Base-by-base conservation (phyloP, 1,140 invertebrate species). In the Hycleus cichorii region DNA sequence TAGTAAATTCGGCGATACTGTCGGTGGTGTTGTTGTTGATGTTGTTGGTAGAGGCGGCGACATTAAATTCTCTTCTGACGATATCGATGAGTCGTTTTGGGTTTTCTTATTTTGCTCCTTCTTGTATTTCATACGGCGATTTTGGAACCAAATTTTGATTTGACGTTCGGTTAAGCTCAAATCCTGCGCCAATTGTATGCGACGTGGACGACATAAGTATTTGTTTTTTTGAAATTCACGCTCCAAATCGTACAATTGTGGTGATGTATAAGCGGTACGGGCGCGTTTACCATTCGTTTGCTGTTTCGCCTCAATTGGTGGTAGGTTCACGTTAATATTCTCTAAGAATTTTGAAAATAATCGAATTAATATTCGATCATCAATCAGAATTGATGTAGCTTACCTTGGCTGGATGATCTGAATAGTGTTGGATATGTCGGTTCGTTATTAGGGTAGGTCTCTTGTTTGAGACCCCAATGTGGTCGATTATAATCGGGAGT, bases 71-170 rank as follows among this genome's bases (percentile, higher is more conserved):
- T 32, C 32, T 32, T 32, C 32, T 5, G 32, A 32, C 32, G 32
- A 32, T 32, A 32, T 7, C 32, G 32, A 7, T 32, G 32, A 32
- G 7, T 7, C 7, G 7, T 32, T 4, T 5, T 7, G 32, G 5
- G 32, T 40, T 51, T 66, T 67, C 2, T 56, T 45, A 38, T 64
- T 67, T 7, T 65, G 65, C 51, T 76, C 73, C 43, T 84, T 84
- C 71, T 85, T 85, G 69, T 79, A 78, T 63, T 85, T 85, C 82
- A 84, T 85, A 39, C 83, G 62, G 39, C 82, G 69, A 66, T 85
- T 85, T 66, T 85, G 82, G 67, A 84, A 94, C 91, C 91, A 95
- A 47, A 94, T 93, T 75, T 95, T 95, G 10, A 95, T 92, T 72
- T 94, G 91, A 26, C 90, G 76, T 66, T 94, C 91, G 0, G 85